These are phyloP conservation scores for Hydrolagus affinis DNA, from an alignment of 2,113 vertebrate genomes.

Conservation along the genomic window DNA sequence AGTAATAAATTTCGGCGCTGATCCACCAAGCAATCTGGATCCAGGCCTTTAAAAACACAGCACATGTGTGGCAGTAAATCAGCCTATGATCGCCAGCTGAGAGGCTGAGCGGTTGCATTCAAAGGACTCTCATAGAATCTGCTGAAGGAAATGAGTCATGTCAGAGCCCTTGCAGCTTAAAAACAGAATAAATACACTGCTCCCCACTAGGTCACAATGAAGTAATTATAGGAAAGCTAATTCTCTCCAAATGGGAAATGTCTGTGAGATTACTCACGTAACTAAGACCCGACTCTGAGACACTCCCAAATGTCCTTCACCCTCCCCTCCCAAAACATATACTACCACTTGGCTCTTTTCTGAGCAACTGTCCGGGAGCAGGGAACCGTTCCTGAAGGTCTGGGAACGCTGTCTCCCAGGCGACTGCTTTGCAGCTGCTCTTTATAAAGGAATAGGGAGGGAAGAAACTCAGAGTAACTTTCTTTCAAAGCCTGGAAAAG, in stretches of 20 bases:
- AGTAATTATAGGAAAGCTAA: conserved; percentile 11
- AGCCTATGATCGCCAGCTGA: neutral
- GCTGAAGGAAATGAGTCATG: neutral
- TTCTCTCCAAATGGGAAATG: conserved; percentile 25
- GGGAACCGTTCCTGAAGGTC: neutral
- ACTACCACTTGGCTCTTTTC: neutral
- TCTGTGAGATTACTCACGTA: conserved; percentile 10
- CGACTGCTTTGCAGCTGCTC: neutral
- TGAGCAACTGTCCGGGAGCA: neutral
- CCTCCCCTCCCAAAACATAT: neutral
- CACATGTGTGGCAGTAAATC: neutral
- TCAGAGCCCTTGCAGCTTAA: too few species aligned
- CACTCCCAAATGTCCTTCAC: neutral
- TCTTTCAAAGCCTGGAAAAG: too few species aligned
- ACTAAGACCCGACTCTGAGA: neutral
- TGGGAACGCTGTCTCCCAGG: neutral
- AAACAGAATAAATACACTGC: neutral
- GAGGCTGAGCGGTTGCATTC: neutral
- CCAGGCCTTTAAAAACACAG: neutral
- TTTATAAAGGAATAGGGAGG: too few species aligned
- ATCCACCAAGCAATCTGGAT: neutral
- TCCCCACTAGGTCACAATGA: neutral
- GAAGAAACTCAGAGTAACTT: too few species aligned
- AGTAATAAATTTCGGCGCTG: too few species aligned
- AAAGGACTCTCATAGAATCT: neutral